Evolutionary conservation across 2,888 invertebrate genomes (phyloP).

Genomic region (Xanthostigma xanthostigma): DNA sequence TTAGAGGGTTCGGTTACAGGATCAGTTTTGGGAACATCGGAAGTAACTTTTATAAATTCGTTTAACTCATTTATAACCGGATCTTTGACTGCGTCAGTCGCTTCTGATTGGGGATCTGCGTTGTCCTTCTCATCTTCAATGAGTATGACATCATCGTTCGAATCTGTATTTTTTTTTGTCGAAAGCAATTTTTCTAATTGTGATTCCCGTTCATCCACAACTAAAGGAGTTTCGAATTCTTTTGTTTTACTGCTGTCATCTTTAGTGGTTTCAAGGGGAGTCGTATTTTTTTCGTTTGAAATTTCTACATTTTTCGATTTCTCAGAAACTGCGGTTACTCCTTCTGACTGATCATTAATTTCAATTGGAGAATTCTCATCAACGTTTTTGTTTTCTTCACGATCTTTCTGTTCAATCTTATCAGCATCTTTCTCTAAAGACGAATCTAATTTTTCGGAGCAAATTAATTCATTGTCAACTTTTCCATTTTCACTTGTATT

Average conservation of each 20-base stretch:
- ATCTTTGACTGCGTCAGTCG: not conserved
- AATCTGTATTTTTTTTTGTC: not conserved
- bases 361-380: not conserved
- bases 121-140: not conserved
- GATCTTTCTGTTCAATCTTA: not conserved
- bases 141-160: not conserved
- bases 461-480: not conserved
- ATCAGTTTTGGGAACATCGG: too few relatives aligned
- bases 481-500: not conserved
- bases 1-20: too few relatives aligned
- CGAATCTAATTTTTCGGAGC: too few relatives aligned
- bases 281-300: conserved; percentile 16
- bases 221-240: conserved; percentile 5
- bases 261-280: conserved; percentile 11
- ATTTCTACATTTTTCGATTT: conserved; percentile 4
- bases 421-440: too few relatives aligned
- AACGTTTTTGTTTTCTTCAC: not conserved
- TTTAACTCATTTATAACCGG: too few relatives aligned
- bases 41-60: too few relatives aligned
- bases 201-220: not conserved
- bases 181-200: too few relatives aligned
- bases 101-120: not conserved
- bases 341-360: not conserved
- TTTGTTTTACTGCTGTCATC: conserved; percentile 9
- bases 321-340: not conserved